phyloP scores from a whole-genome alignment of 1,140 invertebrate genomes.

The Bilobella aurantiaca region DNA sequence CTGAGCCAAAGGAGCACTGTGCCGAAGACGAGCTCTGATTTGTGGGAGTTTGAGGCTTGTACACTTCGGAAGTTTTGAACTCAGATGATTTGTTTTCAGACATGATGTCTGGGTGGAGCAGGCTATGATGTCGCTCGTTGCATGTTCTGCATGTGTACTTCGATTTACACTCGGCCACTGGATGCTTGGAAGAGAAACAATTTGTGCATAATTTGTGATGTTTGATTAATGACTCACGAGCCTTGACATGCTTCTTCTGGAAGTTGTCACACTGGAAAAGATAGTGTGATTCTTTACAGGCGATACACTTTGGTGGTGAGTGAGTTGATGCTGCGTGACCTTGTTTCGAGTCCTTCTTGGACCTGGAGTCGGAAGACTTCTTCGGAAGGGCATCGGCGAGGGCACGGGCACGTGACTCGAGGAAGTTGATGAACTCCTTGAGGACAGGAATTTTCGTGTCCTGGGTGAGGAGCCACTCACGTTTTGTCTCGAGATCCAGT shows the following conservation, averaged over 20 bases:
- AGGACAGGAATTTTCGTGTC: not conserved
- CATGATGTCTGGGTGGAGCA: not conserved
- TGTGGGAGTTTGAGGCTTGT: not conserved
- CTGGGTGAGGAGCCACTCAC: slow-evolving; percentile 5
- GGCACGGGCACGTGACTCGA: slow-evolving; percentile 4
- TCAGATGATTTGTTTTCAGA: not conserved
- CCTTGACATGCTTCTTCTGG: not conserved
- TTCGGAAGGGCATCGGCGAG: not conserved
- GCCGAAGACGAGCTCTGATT: too few species aligned
- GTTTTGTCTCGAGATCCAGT: slow-evolving; percentile 10
- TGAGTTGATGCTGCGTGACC: not conserved
- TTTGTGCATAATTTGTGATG: not conserved
- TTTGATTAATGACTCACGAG: not conserved
- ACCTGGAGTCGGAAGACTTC: not conserved
- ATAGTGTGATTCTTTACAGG: not conserved
- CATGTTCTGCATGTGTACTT: not conserved
- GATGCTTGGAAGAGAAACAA: not conserved
- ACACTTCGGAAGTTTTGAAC: not conserved
- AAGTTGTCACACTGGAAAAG: not conserved
- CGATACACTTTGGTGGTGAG: not conserved
- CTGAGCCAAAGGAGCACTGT: too few species aligned
- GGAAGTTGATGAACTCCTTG: not conserved
- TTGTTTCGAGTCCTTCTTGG: not conserved
- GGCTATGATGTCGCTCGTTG: not conserved
- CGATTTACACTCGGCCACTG: not conserved